Conservation (phyloP, 2,888 invertebrate genomes). For the Diogma glabrata region DNA sequence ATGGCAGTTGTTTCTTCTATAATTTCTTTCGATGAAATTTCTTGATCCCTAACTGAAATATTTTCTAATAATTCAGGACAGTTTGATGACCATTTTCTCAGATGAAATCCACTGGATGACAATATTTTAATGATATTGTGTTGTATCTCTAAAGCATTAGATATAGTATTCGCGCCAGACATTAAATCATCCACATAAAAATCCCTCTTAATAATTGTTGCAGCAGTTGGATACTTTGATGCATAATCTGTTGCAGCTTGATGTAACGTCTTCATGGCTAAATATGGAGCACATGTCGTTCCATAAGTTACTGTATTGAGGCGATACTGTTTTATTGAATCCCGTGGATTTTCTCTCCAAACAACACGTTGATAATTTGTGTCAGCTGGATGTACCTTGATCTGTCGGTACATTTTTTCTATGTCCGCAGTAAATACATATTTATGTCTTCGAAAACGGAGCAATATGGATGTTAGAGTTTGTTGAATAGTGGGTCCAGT, state of each 20-base stretch:
- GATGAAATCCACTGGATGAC: background rate
- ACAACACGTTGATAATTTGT: too few species aligned
- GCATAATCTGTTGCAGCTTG: slow-evolving; percentile 12
- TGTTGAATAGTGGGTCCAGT: too few species aligned
- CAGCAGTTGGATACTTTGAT: slow-evolving; percentile 13
- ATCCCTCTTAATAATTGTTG: background rate
- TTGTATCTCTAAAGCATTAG: slow-evolving; percentile 10
- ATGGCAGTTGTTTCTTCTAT: slow-evolving; percentile 4
- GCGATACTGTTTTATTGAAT: slow-evolving; percentile 1
- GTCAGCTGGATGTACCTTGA: too few species aligned
- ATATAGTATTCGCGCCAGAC: slow-evolving; percentile 5
- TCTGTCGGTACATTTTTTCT: too few species aligned
- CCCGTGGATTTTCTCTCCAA: too few species aligned
- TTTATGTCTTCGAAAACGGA: too few species aligned
- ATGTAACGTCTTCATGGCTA: slow-evolving; percentile 14
- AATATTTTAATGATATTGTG: slow-evolving; percentile 3
- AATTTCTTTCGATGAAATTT: background rate
- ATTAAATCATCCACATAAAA: slow-evolving; percentile 14
- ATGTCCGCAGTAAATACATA: too few species aligned
- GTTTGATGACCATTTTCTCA: slow-evolving; percentile 8
- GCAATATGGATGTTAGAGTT: too few species aligned
- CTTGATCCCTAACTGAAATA: background rate
- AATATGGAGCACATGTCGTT: slow-evolving; percentile 14
- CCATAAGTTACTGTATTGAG: slow-evolving; percentile 17
- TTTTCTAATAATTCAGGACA: background rate